Conservation (phyloP, 2,888 invertebrate species). For the Smittia aterrima region DNA sequence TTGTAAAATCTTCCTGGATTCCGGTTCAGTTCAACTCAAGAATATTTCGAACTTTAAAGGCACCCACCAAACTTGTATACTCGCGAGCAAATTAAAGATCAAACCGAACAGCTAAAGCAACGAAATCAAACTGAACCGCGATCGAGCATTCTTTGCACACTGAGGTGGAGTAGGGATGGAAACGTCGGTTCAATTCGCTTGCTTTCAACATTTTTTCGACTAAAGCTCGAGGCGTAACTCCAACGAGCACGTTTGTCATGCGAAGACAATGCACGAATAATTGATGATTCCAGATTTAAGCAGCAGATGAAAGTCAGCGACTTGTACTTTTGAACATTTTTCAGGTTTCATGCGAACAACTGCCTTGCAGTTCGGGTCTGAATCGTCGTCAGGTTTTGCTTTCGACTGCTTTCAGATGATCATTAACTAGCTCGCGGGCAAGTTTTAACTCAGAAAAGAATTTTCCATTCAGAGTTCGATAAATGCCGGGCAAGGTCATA, state of each 20-base stretch:
- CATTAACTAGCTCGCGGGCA: neutral
- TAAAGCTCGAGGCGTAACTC: neutral
- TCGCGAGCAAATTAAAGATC: neutral
- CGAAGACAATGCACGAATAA: too few species aligned
- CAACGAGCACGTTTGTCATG: too few species aligned
- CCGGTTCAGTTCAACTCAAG: neutral
- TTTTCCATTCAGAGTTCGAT: neutral
- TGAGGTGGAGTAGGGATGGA: constrained; percentile 32
- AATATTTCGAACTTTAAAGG: too few species aligned
- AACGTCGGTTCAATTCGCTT: neutral
- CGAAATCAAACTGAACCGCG: constrained; percentile 31
- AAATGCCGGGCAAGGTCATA: constrained; percentile 11
- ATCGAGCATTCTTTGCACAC: neutral
- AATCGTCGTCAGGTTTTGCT: neutral
- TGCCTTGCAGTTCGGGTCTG: too few species aligned
- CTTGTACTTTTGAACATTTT: too few species aligned
- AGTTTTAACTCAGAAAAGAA: neutral
- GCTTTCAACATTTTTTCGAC: neutral
- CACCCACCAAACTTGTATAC: too few species aligned
- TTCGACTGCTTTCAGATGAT: neutral
- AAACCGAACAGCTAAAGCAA: constrained; percentile 28
- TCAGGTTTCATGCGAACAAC: too few species aligned
- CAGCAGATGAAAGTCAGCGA: neutral
- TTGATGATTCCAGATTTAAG: neutral
- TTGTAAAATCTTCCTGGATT: neutral